Conservation (phyloP, 2,797 vertebrate species). For the Cossypha niveicapilla region DNA sequence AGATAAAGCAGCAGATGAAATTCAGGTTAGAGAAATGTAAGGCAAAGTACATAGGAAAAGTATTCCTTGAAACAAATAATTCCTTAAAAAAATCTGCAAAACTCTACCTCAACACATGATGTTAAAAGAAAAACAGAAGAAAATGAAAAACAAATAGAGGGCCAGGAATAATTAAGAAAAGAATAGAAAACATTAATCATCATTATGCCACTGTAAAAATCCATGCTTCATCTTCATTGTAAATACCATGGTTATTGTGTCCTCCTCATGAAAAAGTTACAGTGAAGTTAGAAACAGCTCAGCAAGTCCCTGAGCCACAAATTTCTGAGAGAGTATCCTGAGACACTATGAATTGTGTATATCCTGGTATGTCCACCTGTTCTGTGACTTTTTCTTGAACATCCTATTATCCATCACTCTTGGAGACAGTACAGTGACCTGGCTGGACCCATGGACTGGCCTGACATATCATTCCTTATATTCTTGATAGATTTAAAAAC, state of each 20-base stretch:
- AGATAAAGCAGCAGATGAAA: not conserved
- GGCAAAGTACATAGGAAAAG: not conserved
- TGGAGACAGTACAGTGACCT: not conserved
- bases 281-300: not conserved
- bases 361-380: not conserved
- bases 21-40: not conserved
- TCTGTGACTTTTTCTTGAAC: not conserved
- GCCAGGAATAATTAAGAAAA: not conserved
- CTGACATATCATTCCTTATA: not conserved
- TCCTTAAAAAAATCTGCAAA: not conserved
- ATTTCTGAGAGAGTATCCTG: not conserved
- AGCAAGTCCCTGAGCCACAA: not conserved
- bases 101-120: not conserved
- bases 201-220: not conserved
- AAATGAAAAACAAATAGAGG: not conserved
- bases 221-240: not conserved
- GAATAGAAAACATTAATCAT: not conserved
- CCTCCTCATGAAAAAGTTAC: not conserved
- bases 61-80: not conserved
- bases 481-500: not conserved
- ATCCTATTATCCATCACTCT: slow-evolving; percentile 3
- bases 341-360: not conserved
- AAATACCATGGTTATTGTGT: not conserved
- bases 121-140: not conserved
- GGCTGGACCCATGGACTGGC: not conserved